Evolutionary conservation across 1,140 invertebrate genomes (phyloP), one percentile per base, ranked within the genome.

Genomic region (Aphaenogaster floridana): DNA sequence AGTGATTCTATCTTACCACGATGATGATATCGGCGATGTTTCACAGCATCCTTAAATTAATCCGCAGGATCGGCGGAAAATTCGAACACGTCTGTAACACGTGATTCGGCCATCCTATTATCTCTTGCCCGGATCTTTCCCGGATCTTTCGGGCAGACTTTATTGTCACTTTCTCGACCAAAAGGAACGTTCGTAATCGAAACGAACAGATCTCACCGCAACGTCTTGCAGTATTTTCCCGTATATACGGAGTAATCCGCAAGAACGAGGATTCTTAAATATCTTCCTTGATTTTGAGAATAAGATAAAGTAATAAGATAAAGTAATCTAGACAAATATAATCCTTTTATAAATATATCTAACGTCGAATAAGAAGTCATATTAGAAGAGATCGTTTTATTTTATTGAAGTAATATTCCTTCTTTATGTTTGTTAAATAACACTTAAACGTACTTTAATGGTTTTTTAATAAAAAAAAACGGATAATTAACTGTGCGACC

Each of bases 11-110:
- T 77, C 52, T 21, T 71, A 39, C 42, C n/a, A 42, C 78, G 64
- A 87, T 64, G 57, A 57, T 69, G 39, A 61, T 66, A 57, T 64
- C 57, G 54, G 28, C 17, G 64, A 63, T 50, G 42, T 83, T 88
- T 66, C 50, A 39, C 48, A 15, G 21, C 34, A 68, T 74, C 34
- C 36, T 54, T 59, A 74, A 87, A 87, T 89, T 87, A 87, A 89
- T 87, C 71, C 74, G 15, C 54, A 57, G 9, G 36, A 34, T 87
- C 34, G 34, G 4, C 78, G 54, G 54, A 81, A 77, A 89, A 83
- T 76, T 89, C 71, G 86, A 64, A 84, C 72, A 77, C 57, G 86
- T 83, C 54, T 28, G 11, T 87, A 59, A 54, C 63, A 87, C 71
- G 85, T 64, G 48, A 71, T 57, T 42, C 48, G 5, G 34, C 13